A percentile compares a stretch with the other conserved stretches of the same genome.
Evolutionary conservation across 37 sponge, comb jelly and placozoan genomes (phyloP).

Genomic region (Ianthella basta): DNA sequence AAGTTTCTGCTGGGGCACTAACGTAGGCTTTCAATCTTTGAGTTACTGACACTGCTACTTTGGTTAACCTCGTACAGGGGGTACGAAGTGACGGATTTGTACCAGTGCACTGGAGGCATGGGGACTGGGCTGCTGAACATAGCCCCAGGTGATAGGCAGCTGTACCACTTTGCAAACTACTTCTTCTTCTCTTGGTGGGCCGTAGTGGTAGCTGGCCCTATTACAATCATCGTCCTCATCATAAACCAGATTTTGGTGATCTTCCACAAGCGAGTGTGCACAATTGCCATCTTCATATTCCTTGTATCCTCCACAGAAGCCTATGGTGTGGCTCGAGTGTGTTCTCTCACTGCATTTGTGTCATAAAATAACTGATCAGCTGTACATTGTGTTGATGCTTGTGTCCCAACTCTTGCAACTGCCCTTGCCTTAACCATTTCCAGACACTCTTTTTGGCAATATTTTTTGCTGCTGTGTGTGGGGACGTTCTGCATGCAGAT

Average conservation of each 20-base stretch:
- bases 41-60: no score
- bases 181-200: constrained; percentile 37
- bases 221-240: constrained; percentile 22
- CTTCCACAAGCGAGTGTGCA: constrained; percentile 7
- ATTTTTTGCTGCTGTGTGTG: background rate
- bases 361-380: no score
- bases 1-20: background rate
- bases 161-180: constrained; percentile 2
- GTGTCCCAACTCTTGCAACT: no score
- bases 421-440: background rate
- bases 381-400: no score
- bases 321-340: no score
- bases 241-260: constrained; percentile 24
- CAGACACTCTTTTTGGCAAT: background rate
- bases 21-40: no score
- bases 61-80: background rate
- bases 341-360: no score
- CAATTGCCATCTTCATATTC: background rate
- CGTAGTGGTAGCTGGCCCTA: constrained; percentile 11
- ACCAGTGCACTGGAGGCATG: background rate
- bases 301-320: constrained; percentile 1
- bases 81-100: background rate
- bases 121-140: background rate
- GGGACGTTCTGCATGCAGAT: background rate
- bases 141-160: background rate